Percentiles rank a stretch among this genome's conserved stretches.
Evolutionary conservation across 1,140 invertebrate species (phyloP).

Genomic region (Bombus waltoni): DNA sequence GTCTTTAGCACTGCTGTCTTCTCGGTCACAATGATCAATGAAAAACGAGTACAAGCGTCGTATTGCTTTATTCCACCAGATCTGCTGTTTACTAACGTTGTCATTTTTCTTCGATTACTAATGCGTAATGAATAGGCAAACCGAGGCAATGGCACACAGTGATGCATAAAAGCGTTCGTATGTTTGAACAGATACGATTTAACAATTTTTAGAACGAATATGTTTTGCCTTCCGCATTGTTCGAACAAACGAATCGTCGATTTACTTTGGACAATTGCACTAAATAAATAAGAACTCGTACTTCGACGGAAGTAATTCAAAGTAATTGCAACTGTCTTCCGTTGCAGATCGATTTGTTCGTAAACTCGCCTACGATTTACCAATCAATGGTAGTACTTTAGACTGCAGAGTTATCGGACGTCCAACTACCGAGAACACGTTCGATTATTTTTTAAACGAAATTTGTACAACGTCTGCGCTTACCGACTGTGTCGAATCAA

Average conservation of each 20-base stretch:
- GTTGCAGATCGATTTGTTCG: neutral
- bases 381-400: no score
- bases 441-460: neutral
- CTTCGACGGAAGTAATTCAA: neutral
- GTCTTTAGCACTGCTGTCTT: neutral
- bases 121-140: neutral
- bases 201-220: neutral
- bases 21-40: neutral
- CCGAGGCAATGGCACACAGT: no score
- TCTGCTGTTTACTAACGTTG: neutral
- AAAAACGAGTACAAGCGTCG: neutral
- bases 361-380: neutral
- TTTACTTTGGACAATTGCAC: neutral
- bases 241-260: neutral
- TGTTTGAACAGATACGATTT: neutral
- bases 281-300: neutral
- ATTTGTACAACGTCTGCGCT: neutral
- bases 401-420: neutral
- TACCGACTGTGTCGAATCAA: neutral
- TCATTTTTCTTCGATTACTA: constrained; percentile 3
- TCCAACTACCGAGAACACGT: neutral
- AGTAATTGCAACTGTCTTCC: neutral
- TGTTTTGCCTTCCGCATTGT: neutral
- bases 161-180: neutral
- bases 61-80: neutral